A percentile compares a stretch with the other conserved stretches of the same genome.
Conservation (phyloP, 2,888 invertebrate species). For the Torymus tubicola region DNA sequence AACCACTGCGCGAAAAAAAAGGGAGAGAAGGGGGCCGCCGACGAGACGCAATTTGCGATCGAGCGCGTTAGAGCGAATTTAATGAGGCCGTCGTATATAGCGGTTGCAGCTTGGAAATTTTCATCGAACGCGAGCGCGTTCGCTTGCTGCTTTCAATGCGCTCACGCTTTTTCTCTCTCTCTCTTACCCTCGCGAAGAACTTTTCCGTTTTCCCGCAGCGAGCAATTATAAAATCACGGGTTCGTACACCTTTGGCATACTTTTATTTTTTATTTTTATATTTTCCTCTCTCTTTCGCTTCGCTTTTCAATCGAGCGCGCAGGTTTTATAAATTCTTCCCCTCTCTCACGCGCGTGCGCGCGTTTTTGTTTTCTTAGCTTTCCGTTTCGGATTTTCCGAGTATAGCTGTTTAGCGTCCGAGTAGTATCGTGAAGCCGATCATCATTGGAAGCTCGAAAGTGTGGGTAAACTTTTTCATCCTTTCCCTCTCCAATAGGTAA, state of each 20-base stretch:
- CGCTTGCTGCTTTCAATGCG: not conserved
- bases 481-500: too few relatives aligned
- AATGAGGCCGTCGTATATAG: slow-evolving; percentile 36
- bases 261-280: slow-evolving; percentile 6
- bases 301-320: not conserved
- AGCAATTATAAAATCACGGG: slow-evolving; percentile 35
- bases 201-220: not conserved
- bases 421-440: slow-evolving; percentile 13
- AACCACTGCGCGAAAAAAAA: slow-evolving; percentile 5
- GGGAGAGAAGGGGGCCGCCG: not conserved
- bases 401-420: slow-evolving; percentile 12
- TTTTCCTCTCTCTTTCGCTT: not conserved
- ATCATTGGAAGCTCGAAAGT: slow-evolving; percentile 32
- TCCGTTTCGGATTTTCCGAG: not conserved
- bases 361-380: not conserved
- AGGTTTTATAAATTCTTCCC: not conserved
- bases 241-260: slow-evolving; percentile 31
- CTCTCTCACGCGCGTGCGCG: not conserved
- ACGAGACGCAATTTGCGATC: slow-evolving; percentile 51
- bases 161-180: slow-evolving; percentile 1
- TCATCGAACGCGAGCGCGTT: slow-evolving; percentile 37
- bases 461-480: too few relatives aligned
- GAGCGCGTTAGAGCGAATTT: slow-evolving; percentile 43
- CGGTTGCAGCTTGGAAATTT: slow-evolving; percentile 23
- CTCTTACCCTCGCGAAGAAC: slow-evolving; percentile 4